phyloP scores from a whole-genome alignment of 1,140 invertebrate genomes.

The Potamilus streckersoni region DNA sequence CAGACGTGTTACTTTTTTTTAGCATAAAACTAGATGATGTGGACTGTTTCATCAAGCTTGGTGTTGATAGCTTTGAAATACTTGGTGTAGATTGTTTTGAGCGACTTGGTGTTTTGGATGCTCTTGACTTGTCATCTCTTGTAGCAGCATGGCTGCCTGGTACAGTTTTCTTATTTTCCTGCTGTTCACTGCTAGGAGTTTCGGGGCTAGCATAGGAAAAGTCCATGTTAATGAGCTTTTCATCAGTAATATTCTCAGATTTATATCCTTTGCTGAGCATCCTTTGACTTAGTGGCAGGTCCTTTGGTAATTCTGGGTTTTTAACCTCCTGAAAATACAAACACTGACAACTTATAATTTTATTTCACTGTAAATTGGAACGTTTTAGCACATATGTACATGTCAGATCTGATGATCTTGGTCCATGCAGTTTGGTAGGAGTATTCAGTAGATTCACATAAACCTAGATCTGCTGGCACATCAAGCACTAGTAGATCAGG shows the following conservation, averaged over 20 bases:
- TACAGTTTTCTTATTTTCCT: conserved; percentile 22
- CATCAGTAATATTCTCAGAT: conserved; percentile 52
- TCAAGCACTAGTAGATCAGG: too few species aligned
- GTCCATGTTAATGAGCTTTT: conserved; percentile 56
- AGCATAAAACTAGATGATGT: too few species aligned
- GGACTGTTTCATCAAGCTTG: too few species aligned
- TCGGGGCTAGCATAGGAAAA: conserved; percentile 51
- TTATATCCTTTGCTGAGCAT: conserved; percentile 60
- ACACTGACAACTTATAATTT: not conserved
- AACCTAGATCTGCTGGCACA: too few species aligned
- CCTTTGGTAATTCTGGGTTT: conserved; percentile 52
- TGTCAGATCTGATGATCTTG: too few species aligned
- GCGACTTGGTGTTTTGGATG: not conserved
- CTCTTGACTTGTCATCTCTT: conserved; percentile 23
- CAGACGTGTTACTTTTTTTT: too few species aligned
- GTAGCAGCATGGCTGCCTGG: conserved; percentile 13
- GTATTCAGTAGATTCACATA: too few species aligned
- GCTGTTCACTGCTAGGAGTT: conserved; percentile 32
- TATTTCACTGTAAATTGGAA: too few species aligned
- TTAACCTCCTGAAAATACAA: conserved; percentile 48
- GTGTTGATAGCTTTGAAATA: too few species aligned
- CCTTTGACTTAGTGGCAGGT: conserved; percentile 57
- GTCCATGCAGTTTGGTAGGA: too few species aligned
- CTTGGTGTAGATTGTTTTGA: too few species aligned
- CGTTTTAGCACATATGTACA: too few species aligned